A percentile compares a stretch with the other conserved stretches of the same genome.
Conservation (phyloP, 2,888 invertebrate species). For the Eilema depressum region DNA sequence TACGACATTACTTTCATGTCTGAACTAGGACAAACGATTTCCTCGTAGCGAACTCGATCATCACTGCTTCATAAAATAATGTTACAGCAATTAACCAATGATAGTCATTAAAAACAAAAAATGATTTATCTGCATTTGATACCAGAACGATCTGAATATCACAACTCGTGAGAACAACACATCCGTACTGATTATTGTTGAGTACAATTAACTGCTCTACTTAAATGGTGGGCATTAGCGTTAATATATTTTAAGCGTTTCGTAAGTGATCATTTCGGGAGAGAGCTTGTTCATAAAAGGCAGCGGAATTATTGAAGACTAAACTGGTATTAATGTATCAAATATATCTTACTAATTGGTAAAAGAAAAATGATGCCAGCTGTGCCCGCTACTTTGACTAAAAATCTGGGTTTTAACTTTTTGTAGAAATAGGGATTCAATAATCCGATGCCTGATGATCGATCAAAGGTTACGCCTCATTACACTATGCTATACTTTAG, state of each 20-base stretch:
- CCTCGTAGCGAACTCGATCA: no score
- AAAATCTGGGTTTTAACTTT: no score
- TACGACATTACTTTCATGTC: no score
- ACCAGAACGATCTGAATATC: constrained; percentile 19
- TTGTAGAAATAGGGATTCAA: no score
- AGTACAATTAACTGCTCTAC: constrained; percentile 57
- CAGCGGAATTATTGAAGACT: constrained; percentile 39
- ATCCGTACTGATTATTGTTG: constrained; percentile 19
- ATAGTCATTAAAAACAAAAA: neutral
- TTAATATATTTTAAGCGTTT: constrained; percentile 70
- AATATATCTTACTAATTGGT: no score
- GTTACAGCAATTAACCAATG: neutral
- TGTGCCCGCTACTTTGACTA: no score
- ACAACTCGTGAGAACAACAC: constrained; percentile 23
- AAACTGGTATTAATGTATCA: no score
- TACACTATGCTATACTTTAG: no score
- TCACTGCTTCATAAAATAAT: neutral
- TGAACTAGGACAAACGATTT: no score
- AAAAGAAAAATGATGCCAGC: no score
- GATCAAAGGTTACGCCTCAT: no score
- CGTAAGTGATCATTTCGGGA: constrained; percentile 60
- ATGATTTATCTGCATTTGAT: constrained; percentile 30
- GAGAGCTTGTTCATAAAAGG: constrained; percentile 35
- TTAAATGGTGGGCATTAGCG: constrained; percentile 73
- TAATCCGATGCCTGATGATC: no score